phyloP scores from a whole-genome alignment of 64 coral and sea anemone genomes.

The Montipora cactus region DNA sequence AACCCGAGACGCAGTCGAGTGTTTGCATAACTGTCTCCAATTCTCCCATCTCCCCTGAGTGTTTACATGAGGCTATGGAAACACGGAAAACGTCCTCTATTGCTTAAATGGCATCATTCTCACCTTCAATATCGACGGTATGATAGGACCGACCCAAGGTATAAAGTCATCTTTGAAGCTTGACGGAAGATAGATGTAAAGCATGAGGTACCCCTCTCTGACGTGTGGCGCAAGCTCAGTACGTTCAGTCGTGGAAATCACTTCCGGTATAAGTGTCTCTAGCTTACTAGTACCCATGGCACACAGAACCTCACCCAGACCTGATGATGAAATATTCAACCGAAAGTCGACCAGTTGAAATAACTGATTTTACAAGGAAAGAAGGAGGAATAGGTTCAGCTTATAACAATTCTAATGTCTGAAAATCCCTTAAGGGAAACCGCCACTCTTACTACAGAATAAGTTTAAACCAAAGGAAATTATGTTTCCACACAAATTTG shows the following conservation, averaged over 20 bases:
- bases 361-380: not conserved
- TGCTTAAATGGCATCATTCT: not conserved
- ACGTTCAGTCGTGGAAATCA: conserved; percentile 89
- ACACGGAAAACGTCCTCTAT: too few species aligned
- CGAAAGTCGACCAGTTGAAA: not conserved
- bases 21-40: too few species aligned
- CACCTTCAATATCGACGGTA: conserved; percentile 95
- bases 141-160: conserved; percentile 86
- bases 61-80: too few species aligned
- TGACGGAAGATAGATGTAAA: conserved; percentile 95
- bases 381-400: not conserved
- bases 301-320: conserved; percentile 95
- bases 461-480: too few species aligned
- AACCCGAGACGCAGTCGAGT: too few species aligned
- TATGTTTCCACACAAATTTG: too few species aligned
- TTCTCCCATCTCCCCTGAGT: too few species aligned
- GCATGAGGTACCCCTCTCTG: conserved; percentile 93
- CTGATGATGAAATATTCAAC: conserved; percentile 18
- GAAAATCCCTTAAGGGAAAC: not conserved
- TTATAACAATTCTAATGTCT: too few species aligned
- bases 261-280: conserved; percentile 94
- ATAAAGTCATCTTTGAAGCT: conserved; percentile 88
- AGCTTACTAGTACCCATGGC: conserved; percentile 85
- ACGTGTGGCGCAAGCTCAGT: conserved; percentile 87
- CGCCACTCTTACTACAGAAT: too few species aligned